Percentiles rank a stretch among this genome's conserved stretches.
phyloP scores from a whole-genome alignment of 2,113 vertebrate genomes.

The Aspidoscelis tigris region DNA sequence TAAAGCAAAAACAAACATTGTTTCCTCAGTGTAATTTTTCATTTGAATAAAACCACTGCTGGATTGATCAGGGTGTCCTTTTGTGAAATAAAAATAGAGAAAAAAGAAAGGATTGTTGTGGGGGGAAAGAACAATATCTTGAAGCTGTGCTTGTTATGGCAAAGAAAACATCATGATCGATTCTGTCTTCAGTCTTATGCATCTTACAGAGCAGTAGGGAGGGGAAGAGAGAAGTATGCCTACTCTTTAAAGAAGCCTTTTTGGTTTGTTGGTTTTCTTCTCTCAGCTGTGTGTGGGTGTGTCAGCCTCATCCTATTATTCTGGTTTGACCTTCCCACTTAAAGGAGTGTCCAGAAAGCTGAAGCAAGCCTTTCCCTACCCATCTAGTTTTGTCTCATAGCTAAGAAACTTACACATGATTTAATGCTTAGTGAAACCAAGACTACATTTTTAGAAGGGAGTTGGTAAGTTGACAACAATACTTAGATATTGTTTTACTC shows the following conservation, averaged over 20 bases:
- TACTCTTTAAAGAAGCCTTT: not conserved
- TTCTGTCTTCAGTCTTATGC: too few species aligned
- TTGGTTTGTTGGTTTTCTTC: not conserved
- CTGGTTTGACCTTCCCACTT: slow-evolving; percentile 22
- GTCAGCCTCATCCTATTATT: slow-evolving; percentile 9
- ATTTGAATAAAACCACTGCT: not conserved
- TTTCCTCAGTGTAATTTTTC: not conserved
- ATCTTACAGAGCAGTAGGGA: not conserved
- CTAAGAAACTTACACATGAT: not conserved
- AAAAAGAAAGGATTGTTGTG: not conserved
- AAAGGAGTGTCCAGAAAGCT: slow-evolving; percentile 7
- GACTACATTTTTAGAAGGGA: not conserved
- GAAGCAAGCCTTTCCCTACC: slow-evolving; percentile 10
- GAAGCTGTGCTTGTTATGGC: not conserved
- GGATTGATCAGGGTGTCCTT: not conserved
- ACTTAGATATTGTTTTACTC: not conserved
- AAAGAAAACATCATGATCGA: not conserved
- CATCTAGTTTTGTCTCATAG: slow-evolving; percentile 5
- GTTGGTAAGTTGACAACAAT: not conserved
- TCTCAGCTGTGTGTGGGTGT: slow-evolving; percentile 10
- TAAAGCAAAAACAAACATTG: not conserved
- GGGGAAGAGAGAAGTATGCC: not conserved
- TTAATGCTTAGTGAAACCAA: slow-evolving; percentile 8
- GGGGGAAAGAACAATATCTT: not conserved
- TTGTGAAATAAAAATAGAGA: not conserved